Evolutionary conservation across 2,888 invertebrate species (phyloP), one percentile per base, ranked within the genome.

Genomic region (Coleophora deauratella): DNA sequence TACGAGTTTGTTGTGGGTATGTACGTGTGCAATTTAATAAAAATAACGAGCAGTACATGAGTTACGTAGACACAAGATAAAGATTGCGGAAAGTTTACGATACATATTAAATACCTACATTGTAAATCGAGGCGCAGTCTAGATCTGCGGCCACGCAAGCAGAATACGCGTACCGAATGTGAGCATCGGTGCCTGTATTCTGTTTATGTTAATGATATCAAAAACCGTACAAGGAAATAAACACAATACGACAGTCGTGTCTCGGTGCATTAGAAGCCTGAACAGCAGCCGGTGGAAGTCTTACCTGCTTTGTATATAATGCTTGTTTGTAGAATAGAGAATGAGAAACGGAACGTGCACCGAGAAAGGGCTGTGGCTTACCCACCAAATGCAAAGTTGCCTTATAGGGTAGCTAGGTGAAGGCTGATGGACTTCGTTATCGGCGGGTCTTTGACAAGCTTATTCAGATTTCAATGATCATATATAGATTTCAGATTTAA

Each of bases 171-270:
- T 65, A 71, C 69, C 73, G 73, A 75, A 75, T 78, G 73, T 75
- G 74, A 75, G 66, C 64, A 61, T 68, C 69, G 62, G 69, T 68
- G 63, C 61, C 67, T 56, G 64, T 58, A 67, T 62, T 75, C 72
- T 73, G 72, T 78, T 78, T 78, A 80, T 79, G 77, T 75, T 79
- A 80, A 79, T 79, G 75, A 73, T 79, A 75, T 74, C 75, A 76
- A 77, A 79, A 77, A 71, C 76, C 77, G 61, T 75, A 74, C 69
- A 77, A 78, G 79, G 78, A 78, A 77, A 78, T 77, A 76, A 78
- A 78, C 78, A 79, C 81, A 79, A 79, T 80, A 76, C 77, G 79
- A 76, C 80, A 77, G 76, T 78, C 72, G 72, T 74, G 77, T 78
- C 78, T 77, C 62, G 69, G 67, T 72, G 70, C 73, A 74, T 76